Base-by-base conservation (phyloP, 1,140 invertebrate species). In the Propsilocerus akamusi region DNA sequence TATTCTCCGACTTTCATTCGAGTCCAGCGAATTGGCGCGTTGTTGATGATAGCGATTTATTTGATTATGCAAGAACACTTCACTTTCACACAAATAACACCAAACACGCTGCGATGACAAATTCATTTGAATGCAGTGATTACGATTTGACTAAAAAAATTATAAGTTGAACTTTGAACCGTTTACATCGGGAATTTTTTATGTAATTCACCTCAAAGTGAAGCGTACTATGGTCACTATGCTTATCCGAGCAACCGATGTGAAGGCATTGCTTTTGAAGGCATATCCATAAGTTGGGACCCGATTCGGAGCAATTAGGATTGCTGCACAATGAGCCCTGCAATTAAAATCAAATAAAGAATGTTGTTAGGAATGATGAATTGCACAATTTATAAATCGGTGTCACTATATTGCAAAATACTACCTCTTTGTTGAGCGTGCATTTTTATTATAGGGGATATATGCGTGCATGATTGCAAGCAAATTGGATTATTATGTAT, bases 231-330 rank as follows among this genome's bases (percentile, higher is more conserved):
- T 92, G 87, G 62, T 90, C 84, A 57, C 77, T 75, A 32, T 74
- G 73, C 22, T 75, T 74, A 59, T 87, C 81, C 6, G 83, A 80
- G 68, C 89, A 92, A 17, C 85, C 83, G 53, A 87, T 72, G 60
- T 77, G 77, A 26, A 78, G 71, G 63, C 89, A 93, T 26, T 81
- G 76, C 26, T 73, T 72, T 54, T 81, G 74, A 24, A 92, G 65
- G 60, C 89, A 93, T 22, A 89, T 71, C 86, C 87, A 91, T 25
- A 93, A 68, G 61, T 88, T 83, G 10, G 79, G 78, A 1, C 81
- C 83, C 20, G 64, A 59, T 28, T 68, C 71, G 8, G 69, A 68
- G 65, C 82, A 85, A 53, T 75, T 72, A 32, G 73, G 65, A 67
- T 80, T 83, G 53, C 64, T 61, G 14, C 34, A 41, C 10, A 41